Percentiles rank a stretch among this genome's conserved stretches.
These are phyloP conservation scores for Diphyllodes magnificus DNA, from an alignment of 2,113 vertebrate genomes.

Conservation along the genomic window DNA sequence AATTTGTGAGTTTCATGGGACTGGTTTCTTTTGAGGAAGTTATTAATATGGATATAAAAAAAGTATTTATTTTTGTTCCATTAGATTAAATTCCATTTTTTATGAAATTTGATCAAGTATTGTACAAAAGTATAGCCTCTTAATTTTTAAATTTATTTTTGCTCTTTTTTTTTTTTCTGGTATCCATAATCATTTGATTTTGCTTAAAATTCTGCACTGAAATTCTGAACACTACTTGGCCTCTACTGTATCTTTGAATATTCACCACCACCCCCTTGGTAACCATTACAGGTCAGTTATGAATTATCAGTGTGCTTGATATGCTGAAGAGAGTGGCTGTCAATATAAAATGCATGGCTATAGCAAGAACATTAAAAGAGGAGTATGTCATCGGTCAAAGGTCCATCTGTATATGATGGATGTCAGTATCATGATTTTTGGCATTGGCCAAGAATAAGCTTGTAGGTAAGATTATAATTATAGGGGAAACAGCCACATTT, in stretches of 20 bases:
- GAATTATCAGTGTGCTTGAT: neutral
- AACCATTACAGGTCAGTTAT: neutral
- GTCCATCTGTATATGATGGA: neutral
- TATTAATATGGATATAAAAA: neutral
- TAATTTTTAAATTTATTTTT: neutral
- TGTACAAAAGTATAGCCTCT: neutral
- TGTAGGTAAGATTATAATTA: neutral
- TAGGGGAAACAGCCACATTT: neutral
- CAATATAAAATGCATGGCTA: neutral
- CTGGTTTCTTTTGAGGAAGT: neutral
- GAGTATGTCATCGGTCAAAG: neutral
- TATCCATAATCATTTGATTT: neutral
- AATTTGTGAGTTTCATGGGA: neutral
- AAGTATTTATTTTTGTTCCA: neutral
- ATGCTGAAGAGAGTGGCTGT: neutral
- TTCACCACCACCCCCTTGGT: neutral
- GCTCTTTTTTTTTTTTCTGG: neutral
- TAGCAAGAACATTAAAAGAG: neutral
- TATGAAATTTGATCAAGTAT: neutral
- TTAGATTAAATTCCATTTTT: neutral
- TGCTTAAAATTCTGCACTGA: neutral
- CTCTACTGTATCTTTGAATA: neutral
- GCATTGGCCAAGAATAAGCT: neutral
- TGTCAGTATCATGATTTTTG: neutral
- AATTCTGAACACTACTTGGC: neutral